Evolutionary conservation across 2,888 invertebrate species (phyloP), one percentile per base, ranked within the genome.

Genomic region (Idaea aversata): DNA sequence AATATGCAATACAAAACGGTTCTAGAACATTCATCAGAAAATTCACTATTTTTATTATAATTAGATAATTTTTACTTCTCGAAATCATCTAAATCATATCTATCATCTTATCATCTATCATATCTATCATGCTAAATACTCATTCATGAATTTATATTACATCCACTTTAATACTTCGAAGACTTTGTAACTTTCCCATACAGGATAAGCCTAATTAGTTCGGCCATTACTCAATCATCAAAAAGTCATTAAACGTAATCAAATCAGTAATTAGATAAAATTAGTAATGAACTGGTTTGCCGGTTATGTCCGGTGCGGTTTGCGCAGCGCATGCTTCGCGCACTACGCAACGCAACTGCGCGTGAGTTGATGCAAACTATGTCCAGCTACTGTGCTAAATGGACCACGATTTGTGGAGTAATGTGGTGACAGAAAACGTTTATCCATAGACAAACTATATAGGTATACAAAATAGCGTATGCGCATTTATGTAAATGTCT

Each of bases 181-280:
- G 25, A 25, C 2, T 6, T 10, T 47, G 47, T 47, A 47, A 47
- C 47, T 47, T 47, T 47, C 47, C 47, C 47, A 47, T 6, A 47
- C 47, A 47, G 47, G 47, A 47, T 47, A 47, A 47, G 47, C 47
- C 47, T 47, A 47, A 47, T 47, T 47, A 7, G 13, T 47, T 47
- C 47, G 47, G 47, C 47, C 47, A 47, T 47, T 47, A 47, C 47
- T 47, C 47, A 47, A 47, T 47, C 47, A 47, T 47, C 47, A 47
- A 47, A 47, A 47, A 47, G 47, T 47, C 47, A 47, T 47, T 47
- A 47, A 7, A 47, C 47, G 47, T 47, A 47, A 47, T 47, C 47
- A 47, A 47, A 10, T 47, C 10, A 47, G 47, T 47, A 47, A 47
- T 47, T 47, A 47, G 47, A 47, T 47, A 13, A 47, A 47, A 47